phyloP scores from a whole-genome alignment of 2,113 vertebrate species.

The Rhodinocichla rosea region DNA sequence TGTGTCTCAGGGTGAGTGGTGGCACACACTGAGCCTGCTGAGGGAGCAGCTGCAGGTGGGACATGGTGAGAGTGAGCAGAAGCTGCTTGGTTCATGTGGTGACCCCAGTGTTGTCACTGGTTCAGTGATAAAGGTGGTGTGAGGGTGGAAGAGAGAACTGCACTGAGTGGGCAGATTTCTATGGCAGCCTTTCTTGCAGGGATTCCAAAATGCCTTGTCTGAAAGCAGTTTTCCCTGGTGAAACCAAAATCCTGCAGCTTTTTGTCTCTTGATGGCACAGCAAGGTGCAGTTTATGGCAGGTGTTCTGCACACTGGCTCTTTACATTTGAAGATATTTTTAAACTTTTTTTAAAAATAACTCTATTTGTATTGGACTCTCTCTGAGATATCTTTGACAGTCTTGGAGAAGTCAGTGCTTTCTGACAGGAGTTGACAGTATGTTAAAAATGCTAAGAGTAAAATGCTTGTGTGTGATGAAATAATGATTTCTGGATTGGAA shows the following conservation, averaged over 20 bases:
- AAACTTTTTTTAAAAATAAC: background rate
- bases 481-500: background rate
- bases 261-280: background rate
- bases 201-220: background rate
- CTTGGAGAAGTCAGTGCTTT: slow-evolving; percentile 2
- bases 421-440: slow-evolving; percentile 24
- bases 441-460: background rate
- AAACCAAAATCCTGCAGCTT: background rate
- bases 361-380: background rate
- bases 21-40: background rate
- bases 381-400: background rate
- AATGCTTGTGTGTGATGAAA: slow-evolving; percentile 1
- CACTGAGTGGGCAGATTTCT: fast-evolving
- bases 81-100: fast-evolving
- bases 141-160: background rate
- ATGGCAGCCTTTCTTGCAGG: background rate
- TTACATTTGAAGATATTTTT: background rate
- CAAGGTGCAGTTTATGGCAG: background rate
- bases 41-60: background rate
- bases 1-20: background rate
- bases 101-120: fast-evolving
- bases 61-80: background rate
- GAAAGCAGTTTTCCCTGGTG: background rate
- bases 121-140: background rate
- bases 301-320: background rate